These are phyloP conservation scores for Necrosyrtes monachus DNA, from an alignment of 2,797 vertebrate species.

Conservation along the genomic window DNA sequence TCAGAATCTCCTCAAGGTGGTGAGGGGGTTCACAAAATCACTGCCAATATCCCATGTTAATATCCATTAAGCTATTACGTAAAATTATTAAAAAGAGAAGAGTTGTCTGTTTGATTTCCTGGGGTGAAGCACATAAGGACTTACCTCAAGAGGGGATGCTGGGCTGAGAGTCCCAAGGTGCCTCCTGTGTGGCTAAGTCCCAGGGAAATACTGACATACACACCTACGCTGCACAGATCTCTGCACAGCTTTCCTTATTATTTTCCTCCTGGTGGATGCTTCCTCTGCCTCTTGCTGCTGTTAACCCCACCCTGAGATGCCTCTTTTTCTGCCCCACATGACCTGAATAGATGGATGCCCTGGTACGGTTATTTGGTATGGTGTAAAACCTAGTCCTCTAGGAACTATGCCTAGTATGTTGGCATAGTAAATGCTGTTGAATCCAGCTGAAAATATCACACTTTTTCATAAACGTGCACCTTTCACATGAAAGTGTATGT, in stretches of 20 bases:
- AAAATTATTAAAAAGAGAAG: not conserved
- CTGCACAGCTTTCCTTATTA: not conserved
- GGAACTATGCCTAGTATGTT: not conserved
- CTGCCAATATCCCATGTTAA: not conserved
- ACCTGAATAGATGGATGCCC: not conserved
- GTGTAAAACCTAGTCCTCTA: not conserved
- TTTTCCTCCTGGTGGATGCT: not conserved
- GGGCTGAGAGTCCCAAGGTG: not conserved
- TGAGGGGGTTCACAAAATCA: not conserved
- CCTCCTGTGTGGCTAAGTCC: not conserved
- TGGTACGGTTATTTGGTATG: not conserved
- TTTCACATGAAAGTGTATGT: not conserved
- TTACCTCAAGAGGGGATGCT: not conserved
- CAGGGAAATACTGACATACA: not conserved
- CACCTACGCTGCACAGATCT: not conserved
- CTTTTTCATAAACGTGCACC: not conserved
- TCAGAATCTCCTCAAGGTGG: not conserved
- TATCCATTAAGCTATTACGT: not conserved
- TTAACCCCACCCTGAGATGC: not conserved
- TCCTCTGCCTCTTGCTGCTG: not conserved
- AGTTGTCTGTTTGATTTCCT: not conserved
- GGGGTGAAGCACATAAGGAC: not conserved
- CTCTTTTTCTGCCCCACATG: not conserved
- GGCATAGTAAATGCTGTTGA: not conserved
- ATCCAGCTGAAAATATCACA: not conserved